These are phyloP conservation scores for Conus ventricosus DNA, from an alignment of 1,140 invertebrate species.

Conservation along the genomic window DNA sequence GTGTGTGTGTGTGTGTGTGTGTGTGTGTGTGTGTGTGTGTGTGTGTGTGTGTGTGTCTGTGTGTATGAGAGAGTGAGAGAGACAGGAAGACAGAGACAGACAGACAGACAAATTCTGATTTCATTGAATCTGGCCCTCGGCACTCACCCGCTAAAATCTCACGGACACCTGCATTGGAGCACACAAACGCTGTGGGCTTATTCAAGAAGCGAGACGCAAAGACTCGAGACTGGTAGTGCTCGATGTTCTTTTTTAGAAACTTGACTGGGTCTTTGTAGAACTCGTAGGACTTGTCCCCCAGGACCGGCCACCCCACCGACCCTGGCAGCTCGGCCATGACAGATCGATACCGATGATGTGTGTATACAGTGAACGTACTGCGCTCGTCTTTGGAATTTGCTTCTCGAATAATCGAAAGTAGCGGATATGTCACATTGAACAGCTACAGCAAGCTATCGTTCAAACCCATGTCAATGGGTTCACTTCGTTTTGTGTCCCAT, in stretches of 20 bases:
- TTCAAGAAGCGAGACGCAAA: constrained; percentile 65
- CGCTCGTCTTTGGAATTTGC: background rate
- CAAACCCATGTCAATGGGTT: no score
- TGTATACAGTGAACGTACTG: background rate
- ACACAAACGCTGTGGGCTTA: constrained; percentile 65
- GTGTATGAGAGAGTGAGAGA: no score
- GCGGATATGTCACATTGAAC: no score
- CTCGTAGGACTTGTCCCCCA: constrained; percentile 66
- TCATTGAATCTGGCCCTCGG: no score
- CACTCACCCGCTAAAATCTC: constrained; percentile 60
- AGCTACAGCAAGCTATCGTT: no score
- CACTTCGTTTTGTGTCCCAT: no score
- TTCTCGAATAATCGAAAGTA: no score
- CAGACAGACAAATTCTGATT: no score
- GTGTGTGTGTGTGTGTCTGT: no score
- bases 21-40: background rate
- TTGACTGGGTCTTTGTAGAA: constrained; percentile 65
- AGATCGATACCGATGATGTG: background rate
- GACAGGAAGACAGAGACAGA: no score
- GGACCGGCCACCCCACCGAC: constrained; percentile 56
- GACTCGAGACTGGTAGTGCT: constrained; percentile 50
- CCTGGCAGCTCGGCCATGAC: constrained; percentile 55
- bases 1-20: background rate
- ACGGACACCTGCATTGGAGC: constrained; percentile 55
- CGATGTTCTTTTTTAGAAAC: constrained; percentile 59